Conservation (phyloP, 1,140 invertebrate species). For the Sarcophaga bullata region DNA sequence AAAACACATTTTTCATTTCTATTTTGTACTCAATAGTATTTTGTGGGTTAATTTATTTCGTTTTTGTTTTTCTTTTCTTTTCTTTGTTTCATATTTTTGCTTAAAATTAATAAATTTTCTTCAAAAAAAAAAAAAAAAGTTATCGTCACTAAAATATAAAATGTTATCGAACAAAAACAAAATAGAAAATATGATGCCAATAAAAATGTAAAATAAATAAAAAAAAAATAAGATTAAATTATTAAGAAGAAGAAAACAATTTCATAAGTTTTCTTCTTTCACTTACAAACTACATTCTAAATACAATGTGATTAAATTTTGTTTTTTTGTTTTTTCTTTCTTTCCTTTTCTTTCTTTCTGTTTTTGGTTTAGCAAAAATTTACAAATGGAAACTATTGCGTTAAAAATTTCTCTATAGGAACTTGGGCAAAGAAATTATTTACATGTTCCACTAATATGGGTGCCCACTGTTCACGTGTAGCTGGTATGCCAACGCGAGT, state of each 20-base stretch:
- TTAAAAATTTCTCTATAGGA: constrained; percentile 62
- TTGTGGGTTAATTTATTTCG: not conserved
- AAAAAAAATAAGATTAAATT: constrained; percentile 6
- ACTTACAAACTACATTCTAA: constrained; percentile 16
- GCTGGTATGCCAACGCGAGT: constrained; percentile 62
- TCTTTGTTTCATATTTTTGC: not conserved
- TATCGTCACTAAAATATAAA: not conserved
- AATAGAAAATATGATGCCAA: constrained; percentile 43
- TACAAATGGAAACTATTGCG: constrained; percentile 48
- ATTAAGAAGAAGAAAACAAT: not conserved
- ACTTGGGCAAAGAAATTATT: constrained; percentile 63
- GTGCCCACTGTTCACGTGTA: constrained; percentile 63
- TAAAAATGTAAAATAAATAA: constrained; percentile 50
- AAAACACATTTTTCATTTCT: not conserved
- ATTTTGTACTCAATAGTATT: constrained; percentile 6
- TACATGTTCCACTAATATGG: constrained; percentile 58
- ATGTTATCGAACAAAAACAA: not conserved
- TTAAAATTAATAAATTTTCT: not conserved
- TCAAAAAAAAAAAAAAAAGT: not conserved
- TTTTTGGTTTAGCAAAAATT: not conserved
- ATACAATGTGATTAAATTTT: not conserved
- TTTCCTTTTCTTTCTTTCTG: no score
- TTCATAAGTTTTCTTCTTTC: constrained; percentile 21
- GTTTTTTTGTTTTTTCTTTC: not conserved
- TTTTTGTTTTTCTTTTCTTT: not conserved